A percentile compares a stretch with the other conserved stretches of the same genome.
These are phyloP conservation scores for Hoplias malabaricus DNA, from an alignment of 2,113 vertebrate species.

Conservation along the genomic window DNA sequence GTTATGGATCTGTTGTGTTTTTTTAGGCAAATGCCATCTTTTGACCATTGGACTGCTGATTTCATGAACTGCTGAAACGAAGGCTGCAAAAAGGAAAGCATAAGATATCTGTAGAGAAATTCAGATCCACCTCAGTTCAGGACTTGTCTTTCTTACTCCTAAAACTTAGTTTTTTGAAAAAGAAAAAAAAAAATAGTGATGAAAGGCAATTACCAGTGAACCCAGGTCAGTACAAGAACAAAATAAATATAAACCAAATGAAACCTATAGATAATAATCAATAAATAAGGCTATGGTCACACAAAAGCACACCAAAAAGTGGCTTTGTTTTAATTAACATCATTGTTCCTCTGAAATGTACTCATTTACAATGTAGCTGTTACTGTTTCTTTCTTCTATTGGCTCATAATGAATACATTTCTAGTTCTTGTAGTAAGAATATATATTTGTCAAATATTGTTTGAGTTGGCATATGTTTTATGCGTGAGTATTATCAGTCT, in stretches of 20 bases:
- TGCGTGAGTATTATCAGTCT: too few relatives aligned
- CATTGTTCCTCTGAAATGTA: conserved; percentile 6
- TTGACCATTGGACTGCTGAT: neutral
- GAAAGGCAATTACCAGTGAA: conserved; percentile 31
- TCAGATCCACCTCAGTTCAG: neutral
- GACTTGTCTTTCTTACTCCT: neutral
- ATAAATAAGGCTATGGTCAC: conserved; percentile 59
- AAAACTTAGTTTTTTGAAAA: neutral
- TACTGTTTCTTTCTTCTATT: neutral
- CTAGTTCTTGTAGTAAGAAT: too few relatives aligned
- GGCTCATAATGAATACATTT: too few relatives aligned
- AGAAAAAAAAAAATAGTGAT: conserved; percentile 11
- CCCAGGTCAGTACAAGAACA: conserved; percentile 9
- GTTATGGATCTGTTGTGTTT: neutral
- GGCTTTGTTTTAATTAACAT: conserved; percentile 55
- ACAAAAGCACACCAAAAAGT: conserved; percentile 52
- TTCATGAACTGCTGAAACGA: neutral
- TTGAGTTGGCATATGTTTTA: too few relatives aligned
- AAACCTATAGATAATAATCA: conserved; percentile 50
- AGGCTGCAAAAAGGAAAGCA: neutral
- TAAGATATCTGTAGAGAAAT: neutral
- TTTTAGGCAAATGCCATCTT: neutral
- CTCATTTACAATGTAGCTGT: conserved; percentile 44
- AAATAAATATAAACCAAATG: conserved; percentile 4
- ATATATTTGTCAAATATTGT: too few relatives aligned